Base-by-base conservation (phyloP, 2,888 invertebrate species). In the Lithodes maja region DNA sequence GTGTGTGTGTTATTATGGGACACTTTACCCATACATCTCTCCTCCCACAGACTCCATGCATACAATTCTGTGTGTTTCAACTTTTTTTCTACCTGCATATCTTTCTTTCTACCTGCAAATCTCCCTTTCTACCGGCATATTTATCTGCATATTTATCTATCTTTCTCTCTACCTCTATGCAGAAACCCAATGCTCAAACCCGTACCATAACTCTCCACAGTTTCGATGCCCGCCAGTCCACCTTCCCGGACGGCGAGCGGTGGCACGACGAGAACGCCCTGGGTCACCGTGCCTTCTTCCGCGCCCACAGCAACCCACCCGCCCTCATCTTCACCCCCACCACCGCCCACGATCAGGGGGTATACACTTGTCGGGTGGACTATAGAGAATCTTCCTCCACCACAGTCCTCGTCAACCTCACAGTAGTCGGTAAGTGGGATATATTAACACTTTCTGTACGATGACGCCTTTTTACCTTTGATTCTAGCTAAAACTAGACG, bases 281-380 rank as follows among this genome's bases (percentile, higher is more conserved):
- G 61, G 90, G 81, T 2, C 33, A 68, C 5, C 69, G 90, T 54
- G 87, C 90, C 3, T 87, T 79, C 78, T 90, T 90, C 78, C 49
- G 50, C 61, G 2, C 85, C 52, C n/a, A n/a, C 7, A 75, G 84
- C n/a, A 69, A 80, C 50, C 87, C 87, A 7, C 87, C 87, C 52
- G 50, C 61, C 2, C 78, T 90, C 7, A 75, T 83, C 49, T 85
- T 90, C 69, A 77, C 84, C 54, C 82, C 87, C n/a, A 83, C 75
- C n/a, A 83, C 61, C 61, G 84, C 87, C 12, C 80, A 74, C 17
- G 90, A 90, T 77, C 84, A 90, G 75, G 90, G 87, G 49, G 61
- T 87, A n/a, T 90, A 87, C 82, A 90, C 77, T 17, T 90, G 90
- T 55, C 53, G 90, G 68, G 81, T 87, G 7, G 90, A 90, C 85